Base-by-base conservation (phyloP, 2,113 vertebrate genomes). In the Anhinga anhinga region DNA sequence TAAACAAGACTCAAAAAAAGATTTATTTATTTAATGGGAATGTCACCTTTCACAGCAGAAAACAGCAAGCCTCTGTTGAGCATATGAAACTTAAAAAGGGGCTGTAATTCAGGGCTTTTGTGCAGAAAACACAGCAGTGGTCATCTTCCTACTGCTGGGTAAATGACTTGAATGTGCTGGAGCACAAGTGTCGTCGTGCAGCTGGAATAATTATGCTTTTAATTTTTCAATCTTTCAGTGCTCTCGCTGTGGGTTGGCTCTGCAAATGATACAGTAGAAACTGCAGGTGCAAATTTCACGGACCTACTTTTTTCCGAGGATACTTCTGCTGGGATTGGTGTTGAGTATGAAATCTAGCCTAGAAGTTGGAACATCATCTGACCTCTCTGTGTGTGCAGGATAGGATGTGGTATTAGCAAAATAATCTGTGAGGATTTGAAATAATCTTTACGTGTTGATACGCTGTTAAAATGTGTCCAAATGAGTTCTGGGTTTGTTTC, bases 351-450 rank as follows among this genome's bases (percentile, higher is more conserved):
- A 88, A 79, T 59, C 15, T 62, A 84, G 30, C 42, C 34, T 72
- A 47, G 74, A 86, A 88, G 49, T 5, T 53, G 59, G 38, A 53
- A 49, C 32, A 7, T 70, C 36, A 36, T 58, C 42, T 71, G 83
- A 82, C 72, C 61, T 65, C 56, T 69, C 73, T 6, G 0, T 67
- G 38, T 53, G 52, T 55, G 38, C 62, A 52, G 32, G 59, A 23
- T 55, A 72, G 67, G 56, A 55, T 56, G 65, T 83, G 66, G 53
- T 66, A 49, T 97, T 78, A 90, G 65, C 55, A 49, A 92, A 89
- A 74, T 92, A 80, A 94, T 84, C 63, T 58, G 34, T 62, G 76
- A 85, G 82, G 62, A 86, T 10, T 93, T 93, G 65, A 58, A 97
- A 92, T 85, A 90, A 90, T 93, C 92, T 88, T 79, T 42, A 0